These are phyloP conservation scores for Apodemia mormo DNA, from an alignment of 2,888 invertebrate species.

Conservation along the genomic window DNA sequence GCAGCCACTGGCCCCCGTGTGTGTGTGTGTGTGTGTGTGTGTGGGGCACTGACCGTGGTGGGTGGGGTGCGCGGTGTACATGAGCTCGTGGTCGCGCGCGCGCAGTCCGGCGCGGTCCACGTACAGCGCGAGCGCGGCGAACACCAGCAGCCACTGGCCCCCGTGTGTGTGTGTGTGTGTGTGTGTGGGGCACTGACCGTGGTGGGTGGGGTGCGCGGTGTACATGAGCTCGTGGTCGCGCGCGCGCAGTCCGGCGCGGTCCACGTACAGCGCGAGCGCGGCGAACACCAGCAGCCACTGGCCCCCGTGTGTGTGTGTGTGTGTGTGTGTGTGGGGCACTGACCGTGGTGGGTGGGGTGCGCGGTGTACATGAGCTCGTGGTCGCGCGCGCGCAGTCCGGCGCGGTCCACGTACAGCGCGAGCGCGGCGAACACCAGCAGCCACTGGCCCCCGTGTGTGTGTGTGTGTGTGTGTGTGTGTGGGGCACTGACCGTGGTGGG, in stretches of 20 bases:
- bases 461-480: too few relatives aligned
- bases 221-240: conserved; percentile 98
- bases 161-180: conserved; percentile 31
- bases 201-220: conserved; percentile 70
- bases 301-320: conserved; percentile 58
- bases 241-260: conserved; percentile 92
- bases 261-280: conserved; percentile 94
- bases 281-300: conserved; percentile 92
- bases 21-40: too few relatives aligned
- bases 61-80: conserved; percentile 87
- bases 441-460: conserved; percentile 84
- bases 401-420: conserved; percentile 93
- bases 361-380: conserved; percentile 98
- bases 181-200: too few relatives aligned
- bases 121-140: conserved; percentile 94
- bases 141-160: conserved; percentile 89
- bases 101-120: conserved; percentile 93
- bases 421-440: conserved; percentile 93
- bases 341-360: too few relatives aligned
- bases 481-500: too few relatives aligned
- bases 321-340: too few relatives aligned
- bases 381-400: conserved; percentile 93
- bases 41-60: too few relatives aligned
- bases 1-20: conserved; percentile 85
- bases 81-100: conserved; percentile 95